A percentile compares a stretch with the other conserved stretches of the same genome.
Conservation (phyloP, 2,797 vertebrate species). For the Euthynnus affinis region DNA sequence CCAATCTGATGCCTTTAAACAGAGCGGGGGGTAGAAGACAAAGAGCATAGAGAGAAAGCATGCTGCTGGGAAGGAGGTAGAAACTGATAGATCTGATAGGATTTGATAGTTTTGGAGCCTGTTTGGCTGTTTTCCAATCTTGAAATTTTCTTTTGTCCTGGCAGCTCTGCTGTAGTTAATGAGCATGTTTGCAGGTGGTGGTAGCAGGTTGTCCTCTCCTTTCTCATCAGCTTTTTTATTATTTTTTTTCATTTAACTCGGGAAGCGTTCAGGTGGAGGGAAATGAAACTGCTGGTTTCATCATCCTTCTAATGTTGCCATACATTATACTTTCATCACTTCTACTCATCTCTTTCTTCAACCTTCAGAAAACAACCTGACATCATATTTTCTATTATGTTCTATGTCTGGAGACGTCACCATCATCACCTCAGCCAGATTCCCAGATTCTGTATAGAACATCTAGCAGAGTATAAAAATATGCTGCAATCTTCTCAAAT, state of each 20-base stretch:
- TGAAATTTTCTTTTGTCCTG: not conserved
- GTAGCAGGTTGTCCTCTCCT: not conserved
- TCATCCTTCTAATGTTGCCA: not conserved
- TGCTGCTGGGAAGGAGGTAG: slow-evolving; percentile 1
- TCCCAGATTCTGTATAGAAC: not conserved
- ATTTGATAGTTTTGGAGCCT: slow-evolving; percentile 1
- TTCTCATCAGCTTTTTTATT: not conserved
- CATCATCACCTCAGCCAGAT: not conserved
- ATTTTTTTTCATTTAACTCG: not conserved
- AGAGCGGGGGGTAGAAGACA: not conserved
- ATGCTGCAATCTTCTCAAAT: not conserved
- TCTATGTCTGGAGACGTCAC: not conserved
- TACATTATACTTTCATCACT: slow-evolving; percentile 22
- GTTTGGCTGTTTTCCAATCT: slow-evolving; percentile 14
- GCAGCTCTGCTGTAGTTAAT: slow-evolving; percentile 23
- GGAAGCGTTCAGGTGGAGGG: not conserved
- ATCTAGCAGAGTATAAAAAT: not conserved
- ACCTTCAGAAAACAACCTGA: not conserved
- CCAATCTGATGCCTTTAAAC: not conserved
- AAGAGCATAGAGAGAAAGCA: not conserved
- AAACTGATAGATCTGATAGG: slow-evolving; percentile 22
- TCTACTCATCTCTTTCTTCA: not conserved
- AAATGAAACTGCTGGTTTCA: slow-evolving; percentile 26
- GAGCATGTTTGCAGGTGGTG: slow-evolving; percentile 14
- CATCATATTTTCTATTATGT: not conserved